Percentiles rank a stretch among this genome's conserved stretches.
Conservation (phyloP, 1,140 invertebrate genomes). For the Hypsibius dujardini region DNA sequence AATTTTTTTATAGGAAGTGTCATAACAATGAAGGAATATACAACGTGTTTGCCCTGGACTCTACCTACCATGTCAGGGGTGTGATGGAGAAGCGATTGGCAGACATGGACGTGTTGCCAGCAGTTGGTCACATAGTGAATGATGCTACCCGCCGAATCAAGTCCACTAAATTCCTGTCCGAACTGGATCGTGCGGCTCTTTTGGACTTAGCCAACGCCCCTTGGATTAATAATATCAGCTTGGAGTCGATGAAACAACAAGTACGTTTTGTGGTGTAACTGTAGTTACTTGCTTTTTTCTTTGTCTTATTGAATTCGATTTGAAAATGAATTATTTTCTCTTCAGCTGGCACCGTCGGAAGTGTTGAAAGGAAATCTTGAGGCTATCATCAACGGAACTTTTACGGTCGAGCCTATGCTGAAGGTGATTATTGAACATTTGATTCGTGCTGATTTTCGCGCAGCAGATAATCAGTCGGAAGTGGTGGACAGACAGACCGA, state of each 20-base stretch:
- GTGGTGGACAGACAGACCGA: too few relatives aligned
- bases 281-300: too few relatives aligned
- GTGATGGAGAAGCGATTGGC: background rate
- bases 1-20: constrained; percentile 16
- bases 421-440: too few relatives aligned
- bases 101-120: background rate
- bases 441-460: too few relatives aligned
- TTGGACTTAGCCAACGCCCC: background rate
- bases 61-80: background rate
- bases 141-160: background rate
- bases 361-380: too few relatives aligned
- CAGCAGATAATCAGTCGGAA: too few relatives aligned
- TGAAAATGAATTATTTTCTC: too few relatives aligned
- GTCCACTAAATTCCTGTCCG: background rate
- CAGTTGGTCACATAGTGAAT: background rate
- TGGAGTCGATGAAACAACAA: background rate
- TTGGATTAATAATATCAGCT: background rate
- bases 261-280: too few relatives aligned
- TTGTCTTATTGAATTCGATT: too few relatives aligned
- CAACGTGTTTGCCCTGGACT: background rate
- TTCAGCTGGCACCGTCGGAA: too few relatives aligned
- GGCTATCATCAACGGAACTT: too few relatives aligned
- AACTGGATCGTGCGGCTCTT: background rate
- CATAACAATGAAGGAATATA: background rate
- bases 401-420: too few relatives aligned